phyloP scores from a whole-genome alignment of 2,888 invertebrate genomes.

The Operophtera brumata region DNA sequence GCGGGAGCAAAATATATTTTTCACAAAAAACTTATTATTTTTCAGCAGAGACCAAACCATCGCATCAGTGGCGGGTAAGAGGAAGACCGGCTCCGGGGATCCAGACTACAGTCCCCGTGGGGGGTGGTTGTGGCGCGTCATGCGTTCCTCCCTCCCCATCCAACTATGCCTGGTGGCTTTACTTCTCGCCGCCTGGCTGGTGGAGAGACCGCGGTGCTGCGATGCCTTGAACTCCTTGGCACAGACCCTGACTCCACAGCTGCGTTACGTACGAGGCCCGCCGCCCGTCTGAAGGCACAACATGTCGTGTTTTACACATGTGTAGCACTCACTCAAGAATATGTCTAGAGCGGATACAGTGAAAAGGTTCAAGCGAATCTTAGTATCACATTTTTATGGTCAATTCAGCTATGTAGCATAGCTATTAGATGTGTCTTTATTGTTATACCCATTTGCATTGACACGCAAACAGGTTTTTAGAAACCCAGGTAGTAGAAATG shows the following conservation, averaged over 20 bases:
- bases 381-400: conserved; percentile 15
- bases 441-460: not conserved
- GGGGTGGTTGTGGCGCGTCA: conserved; percentile 87
- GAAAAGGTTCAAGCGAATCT: conserved; percentile 15
- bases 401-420: conserved; percentile 19
- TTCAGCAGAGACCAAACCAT: conserved; percentile 53
- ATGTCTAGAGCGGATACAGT: conserved; percentile 13
- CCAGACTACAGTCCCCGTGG: conserved; percentile 78
- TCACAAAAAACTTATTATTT: too few relatives aligned
- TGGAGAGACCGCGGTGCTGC: conserved; percentile 89
- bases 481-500: not conserved
- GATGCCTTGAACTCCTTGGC: conserved; percentile 88
- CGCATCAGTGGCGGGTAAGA: conserved; percentile 56
- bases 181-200: conserved; percentile 86
- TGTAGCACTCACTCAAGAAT: conserved; percentile 18
- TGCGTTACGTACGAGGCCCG: conserved; percentile 90
- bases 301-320: conserved; percentile 36
- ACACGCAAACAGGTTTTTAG: not conserved
- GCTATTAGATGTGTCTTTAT: conserved; percentile 19
- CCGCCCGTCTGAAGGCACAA: conserved; percentile 84
- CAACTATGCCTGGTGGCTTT: conserved; percentile 87
- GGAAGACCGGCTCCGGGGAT: conserved; percentile 78
- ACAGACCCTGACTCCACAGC: conserved; percentile 88
- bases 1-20: too few relatives aligned
- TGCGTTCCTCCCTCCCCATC: conserved; percentile 88